A percentile compares a stretch with the other conserved stretches of the same genome.
Evolutionary conservation across 2,797 vertebrate species (phyloP).

Genomic region (Arvicola amphibius): DNA sequence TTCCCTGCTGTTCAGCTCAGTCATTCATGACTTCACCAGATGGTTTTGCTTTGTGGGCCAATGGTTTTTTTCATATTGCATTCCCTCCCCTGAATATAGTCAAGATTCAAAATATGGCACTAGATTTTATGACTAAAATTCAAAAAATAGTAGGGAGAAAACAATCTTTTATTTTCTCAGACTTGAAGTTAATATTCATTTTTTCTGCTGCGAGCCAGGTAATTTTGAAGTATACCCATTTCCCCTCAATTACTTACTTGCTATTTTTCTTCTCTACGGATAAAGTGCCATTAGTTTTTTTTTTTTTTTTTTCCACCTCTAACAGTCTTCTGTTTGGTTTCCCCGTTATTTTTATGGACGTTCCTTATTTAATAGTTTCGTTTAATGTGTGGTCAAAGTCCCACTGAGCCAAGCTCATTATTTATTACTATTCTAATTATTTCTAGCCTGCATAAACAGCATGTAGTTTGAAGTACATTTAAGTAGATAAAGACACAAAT

Average conservation of each 20-base stretch:
- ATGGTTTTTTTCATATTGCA: constrained; percentile 49
- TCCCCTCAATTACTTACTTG: constrained; percentile 45
- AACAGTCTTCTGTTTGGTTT: constrained; percentile 53
- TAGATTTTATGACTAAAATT: constrained; percentile 43
- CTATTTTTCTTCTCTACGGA: constrained; percentile 54
- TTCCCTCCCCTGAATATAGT: constrained; percentile 17
- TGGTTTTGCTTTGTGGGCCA: constrained; percentile 75
- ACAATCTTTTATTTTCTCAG: constrained; percentile 44
- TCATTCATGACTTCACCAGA: constrained; percentile 75
- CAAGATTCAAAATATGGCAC: constrained; percentile 56
- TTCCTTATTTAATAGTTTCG: constrained; percentile 67
- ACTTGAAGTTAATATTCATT: constrained; percentile 41
- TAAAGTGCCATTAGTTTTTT: constrained; percentile 49
- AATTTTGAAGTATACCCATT: constrained; percentile 56
- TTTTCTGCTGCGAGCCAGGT: neutral
- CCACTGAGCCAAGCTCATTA: constrained; percentile 47
- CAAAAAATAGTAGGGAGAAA: neutral
- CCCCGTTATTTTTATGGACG: constrained; percentile 62
- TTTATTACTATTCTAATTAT: constrained; percentile 64
- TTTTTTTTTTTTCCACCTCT: constrained; percentile 15
- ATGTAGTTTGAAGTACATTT: neutral
- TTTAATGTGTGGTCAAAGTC: constrained; percentile 65
- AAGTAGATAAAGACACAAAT: neutral
- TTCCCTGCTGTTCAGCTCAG: constrained; percentile 74
- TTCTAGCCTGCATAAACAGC: constrained; percentile 32